Evolutionary conservation across 1,140 invertebrate species (phyloP).

Genomic region (Pantala flavescens): DNA sequence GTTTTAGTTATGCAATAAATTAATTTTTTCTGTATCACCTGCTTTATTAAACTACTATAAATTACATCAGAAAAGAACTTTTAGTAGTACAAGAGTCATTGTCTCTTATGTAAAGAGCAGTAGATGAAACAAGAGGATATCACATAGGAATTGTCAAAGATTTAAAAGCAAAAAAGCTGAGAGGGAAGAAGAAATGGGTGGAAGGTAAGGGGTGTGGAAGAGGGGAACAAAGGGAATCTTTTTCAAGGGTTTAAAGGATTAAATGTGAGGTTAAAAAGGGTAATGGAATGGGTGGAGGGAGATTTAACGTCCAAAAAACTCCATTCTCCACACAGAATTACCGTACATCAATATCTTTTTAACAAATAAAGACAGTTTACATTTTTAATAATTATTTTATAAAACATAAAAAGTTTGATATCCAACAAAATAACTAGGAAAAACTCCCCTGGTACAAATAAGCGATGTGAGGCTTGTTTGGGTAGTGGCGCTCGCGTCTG

Average conservation of each 20-base stretch:
- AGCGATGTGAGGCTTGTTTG: conserved; percentile 15
- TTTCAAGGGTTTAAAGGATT: background rate
- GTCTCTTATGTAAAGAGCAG: conserved; percentile 12
- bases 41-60: conserved; percentile 18
- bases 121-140: conserved; percentile 16
- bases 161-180: conserved; percentile 13
- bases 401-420: conserved; percentile 26
- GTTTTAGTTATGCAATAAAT: no score
- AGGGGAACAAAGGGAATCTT: background rate
- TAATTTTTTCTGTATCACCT: conserved; percentile 15
- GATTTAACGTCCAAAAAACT: conserved; percentile 18
- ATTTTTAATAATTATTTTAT: conserved; percentile 26
- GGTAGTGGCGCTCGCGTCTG: background rate
- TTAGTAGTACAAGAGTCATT: conserved; percentile 13
- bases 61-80: conserved; percentile 15
- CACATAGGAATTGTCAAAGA: conserved; percentile 16
- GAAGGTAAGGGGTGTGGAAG: background rate
- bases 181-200: conserved; percentile 11
- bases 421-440: conserved; percentile 25
- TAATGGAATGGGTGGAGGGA: conserved; percentile 13
- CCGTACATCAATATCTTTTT: conserved; percentile 23
- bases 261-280: background rate
- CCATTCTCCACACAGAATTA: conserved; percentile 23
- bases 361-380: conserved; percentile 26
- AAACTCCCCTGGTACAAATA: conserved; percentile 25